phyloP scores from a whole-genome alignment of 2,888 invertebrate genomes.

The Yponomeuta sedellus region DNA sequence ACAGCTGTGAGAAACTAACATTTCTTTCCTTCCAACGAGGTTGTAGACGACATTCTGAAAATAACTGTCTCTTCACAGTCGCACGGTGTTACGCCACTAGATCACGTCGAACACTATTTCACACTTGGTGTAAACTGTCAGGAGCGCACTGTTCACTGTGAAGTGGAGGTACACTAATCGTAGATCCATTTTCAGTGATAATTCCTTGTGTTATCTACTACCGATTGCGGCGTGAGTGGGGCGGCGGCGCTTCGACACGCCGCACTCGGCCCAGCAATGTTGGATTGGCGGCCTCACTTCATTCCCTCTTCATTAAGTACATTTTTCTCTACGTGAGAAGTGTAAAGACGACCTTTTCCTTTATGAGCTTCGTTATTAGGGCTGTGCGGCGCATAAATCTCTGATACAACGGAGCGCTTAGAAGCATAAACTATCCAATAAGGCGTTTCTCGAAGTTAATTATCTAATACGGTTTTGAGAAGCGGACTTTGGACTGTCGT shows the following conservation, averaged over 20 bases:
- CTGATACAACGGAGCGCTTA: too few species aligned
- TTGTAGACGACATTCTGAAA: constrained; percentile 63
- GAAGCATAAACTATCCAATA: too few species aligned
- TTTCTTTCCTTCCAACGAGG: constrained; percentile 56
- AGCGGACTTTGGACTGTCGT: constrained; percentile 1
- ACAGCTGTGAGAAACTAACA: constrained; percentile 50
- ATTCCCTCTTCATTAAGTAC: neutral
- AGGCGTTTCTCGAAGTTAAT: neutral
- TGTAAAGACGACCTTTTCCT: neutral
- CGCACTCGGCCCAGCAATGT: neutral
- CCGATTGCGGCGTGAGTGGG: constrained; percentile 41
- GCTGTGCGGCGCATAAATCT: neutral
- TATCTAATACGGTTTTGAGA: neutral
- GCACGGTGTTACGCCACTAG: constrained; percentile 35
- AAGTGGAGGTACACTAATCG: constrained; percentile 57
- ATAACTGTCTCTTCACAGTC: constrained; percentile 34
- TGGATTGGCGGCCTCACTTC: neutral
- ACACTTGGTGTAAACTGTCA: constrained; percentile 52
- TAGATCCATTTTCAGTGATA: constrained; percentile 71
- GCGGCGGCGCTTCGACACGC: constrained; percentile 36
- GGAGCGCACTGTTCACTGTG: constrained; percentile 44
- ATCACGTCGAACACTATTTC: constrained; percentile 50
- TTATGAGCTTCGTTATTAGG: neutral
- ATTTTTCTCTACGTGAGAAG: neutral
- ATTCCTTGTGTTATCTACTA: constrained; percentile 41